Conservation (phyloP, 2,888 invertebrate species). For the Limnephilus rhombicus region DNA sequence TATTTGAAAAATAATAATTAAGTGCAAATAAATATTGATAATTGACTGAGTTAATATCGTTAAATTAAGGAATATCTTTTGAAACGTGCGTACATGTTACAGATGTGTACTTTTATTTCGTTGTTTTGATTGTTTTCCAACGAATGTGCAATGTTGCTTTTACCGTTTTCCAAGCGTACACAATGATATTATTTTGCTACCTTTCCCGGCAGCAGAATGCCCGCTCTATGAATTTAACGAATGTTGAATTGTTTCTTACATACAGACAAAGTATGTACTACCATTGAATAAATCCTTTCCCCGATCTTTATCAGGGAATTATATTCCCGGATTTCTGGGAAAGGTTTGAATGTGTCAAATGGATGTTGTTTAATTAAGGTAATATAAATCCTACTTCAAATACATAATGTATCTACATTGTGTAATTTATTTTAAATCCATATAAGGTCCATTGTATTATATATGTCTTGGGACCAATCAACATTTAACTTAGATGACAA, state of each 20-base stretch:
- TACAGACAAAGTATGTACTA: background rate
- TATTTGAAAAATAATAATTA: background rate
- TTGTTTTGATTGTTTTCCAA: background rate
- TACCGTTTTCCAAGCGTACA: background rate
- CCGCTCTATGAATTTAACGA: too few species aligned
- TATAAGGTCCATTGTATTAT: background rate
- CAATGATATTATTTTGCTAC: background rate
- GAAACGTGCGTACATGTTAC: background rate
- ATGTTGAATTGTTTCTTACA: background rate
- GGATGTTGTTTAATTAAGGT: background rate
- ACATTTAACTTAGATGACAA: background rate
- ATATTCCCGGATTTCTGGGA: background rate
- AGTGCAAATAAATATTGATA: constrained; percentile 2
- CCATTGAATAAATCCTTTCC: background rate
- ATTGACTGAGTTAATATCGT: constrained; percentile 16
- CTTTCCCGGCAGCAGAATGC: background rate
- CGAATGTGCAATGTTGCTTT: background rate
- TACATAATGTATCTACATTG: background rate
- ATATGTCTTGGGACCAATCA: background rate
- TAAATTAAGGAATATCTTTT: background rate
- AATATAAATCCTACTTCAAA: background rate
- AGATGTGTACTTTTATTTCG: background rate
- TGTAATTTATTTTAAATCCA: constrained; percentile 1
- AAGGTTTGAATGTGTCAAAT: background rate
- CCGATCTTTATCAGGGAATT: background rate